Conservation (phyloP, 2,797 vertebrate genomes). For the Epinephelus coioides region DNA sequence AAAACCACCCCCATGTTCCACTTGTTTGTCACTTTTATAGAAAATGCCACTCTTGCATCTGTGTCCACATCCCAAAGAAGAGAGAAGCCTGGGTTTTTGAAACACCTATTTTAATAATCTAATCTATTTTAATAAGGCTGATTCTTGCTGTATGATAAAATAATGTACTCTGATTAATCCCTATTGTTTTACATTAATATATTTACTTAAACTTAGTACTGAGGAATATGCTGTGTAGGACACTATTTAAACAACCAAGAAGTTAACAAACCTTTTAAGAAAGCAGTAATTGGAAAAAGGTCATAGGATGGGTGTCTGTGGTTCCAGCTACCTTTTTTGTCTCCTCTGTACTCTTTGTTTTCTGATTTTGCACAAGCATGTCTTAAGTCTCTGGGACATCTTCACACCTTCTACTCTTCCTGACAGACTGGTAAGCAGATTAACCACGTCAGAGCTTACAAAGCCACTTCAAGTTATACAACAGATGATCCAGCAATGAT, state of each 20-base stretch:
- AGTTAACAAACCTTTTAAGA: neutral
- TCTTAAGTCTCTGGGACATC: neutral
- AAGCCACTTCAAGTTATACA: neutral
- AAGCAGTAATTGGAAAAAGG: neutral
- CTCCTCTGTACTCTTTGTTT: neutral
- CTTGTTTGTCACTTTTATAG: conserved; percentile 43
- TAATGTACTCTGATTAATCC: neutral
- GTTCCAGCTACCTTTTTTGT: neutral
- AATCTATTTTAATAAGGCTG: no score
- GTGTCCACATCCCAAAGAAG: conserved; percentile 34
- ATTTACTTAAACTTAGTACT: neutral
- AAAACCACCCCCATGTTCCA: conserved; percentile 42
- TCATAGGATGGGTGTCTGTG: neutral
- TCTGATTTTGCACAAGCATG: neutral
- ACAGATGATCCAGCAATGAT: neutral
- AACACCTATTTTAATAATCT: neutral
- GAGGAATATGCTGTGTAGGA: neutral
- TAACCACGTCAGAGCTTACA: neutral
- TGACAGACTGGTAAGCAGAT: neutral
- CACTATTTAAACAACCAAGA: conserved; percentile 18
- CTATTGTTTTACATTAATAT: neutral
- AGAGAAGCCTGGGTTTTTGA: neutral
- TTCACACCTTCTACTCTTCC: neutral
- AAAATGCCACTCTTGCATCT: conserved; percentile 25
- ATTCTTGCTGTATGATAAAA: neutral